Evolutionary conservation across 2,797 vertebrate genomes (phyloP), one percentile per base, ranked within the genome.

Genomic region (Myotis pilosus): DNA sequence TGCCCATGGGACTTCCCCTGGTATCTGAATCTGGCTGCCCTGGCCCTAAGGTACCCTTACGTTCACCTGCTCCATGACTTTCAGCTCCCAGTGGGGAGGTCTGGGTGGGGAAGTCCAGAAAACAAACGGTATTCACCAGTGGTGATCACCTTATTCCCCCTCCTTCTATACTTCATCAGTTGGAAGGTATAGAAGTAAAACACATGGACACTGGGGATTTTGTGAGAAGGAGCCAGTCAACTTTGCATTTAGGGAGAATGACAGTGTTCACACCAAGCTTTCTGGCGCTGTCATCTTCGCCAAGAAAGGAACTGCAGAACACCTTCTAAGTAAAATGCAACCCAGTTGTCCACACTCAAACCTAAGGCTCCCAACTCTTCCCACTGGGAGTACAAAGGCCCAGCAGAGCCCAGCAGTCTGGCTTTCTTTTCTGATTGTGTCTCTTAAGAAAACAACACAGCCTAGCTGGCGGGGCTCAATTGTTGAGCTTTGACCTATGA

Each of bases 401-500:
- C 38, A 15, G 44, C 8, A 51, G 36, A 69, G 33, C 33, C 13
- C 44, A 78, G 62, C 11, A 6, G 81, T n/a, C 53, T 44, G n/a
- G 41, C 60, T 60, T 80, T 13, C 41, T 72, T 92, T 76, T 72
- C 60, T 53, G 72, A 87, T 44, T 8, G n/a, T 6, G 28, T 74
- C 38, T 82, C 82, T 92, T 53, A 74, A 88, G 92, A 62, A 97
- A 94, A 96, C 47, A 51, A 33, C n/a, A 11, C 47, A 51, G 30
- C 10, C 25, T 28, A 62, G 60, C 25, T 0, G 1, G 60, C 2
- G 12, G 30, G 60, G 60, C 60, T 62, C 28, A 30, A 62, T 62
- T 2, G 60, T 30, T 30, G 60, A 28, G 60, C 12, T 1, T 62
- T 2, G 5, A 30, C 12, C 60, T 30, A 62, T 62, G 60, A 62